Percentiles rank a stretch among this genome's conserved stretches.
These are phyloP conservation scores for Dicranocentrus wangi DNA, from an alignment of 2,888 invertebrate genomes.

Conservation along the genomic window DNA sequence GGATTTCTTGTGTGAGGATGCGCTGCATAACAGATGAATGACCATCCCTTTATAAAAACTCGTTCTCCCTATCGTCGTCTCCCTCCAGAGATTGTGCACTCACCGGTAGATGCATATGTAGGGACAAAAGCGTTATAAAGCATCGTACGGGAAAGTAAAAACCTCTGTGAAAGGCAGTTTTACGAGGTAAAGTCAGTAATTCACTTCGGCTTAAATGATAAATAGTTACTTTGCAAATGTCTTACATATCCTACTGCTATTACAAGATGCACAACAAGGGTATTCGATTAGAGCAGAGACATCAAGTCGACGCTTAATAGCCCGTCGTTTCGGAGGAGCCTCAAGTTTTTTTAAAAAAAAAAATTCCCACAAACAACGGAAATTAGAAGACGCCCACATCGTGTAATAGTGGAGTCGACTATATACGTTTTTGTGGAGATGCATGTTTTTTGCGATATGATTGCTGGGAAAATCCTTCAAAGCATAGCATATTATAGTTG, in stretches of 20 bases:
- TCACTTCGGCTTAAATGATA: slow-evolving; percentile 42
- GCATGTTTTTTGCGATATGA: not conserved
- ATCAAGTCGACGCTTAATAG: not conserved
- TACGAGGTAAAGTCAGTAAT: slow-evolving; percentile 49
- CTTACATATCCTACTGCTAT: not conserved
- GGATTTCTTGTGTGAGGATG: too few species aligned
- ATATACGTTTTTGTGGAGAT: not conserved
- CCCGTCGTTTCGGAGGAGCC: not conserved
- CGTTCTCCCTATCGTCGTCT: too few species aligned
- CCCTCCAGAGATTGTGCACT: too few species aligned
- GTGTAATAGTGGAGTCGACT: not conserved
- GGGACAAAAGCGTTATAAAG: too few species aligned
- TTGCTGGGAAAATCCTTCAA: not conserved
- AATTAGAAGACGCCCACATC: slow-evolving; percentile 25
- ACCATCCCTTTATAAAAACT: too few species aligned
- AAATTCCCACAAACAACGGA: not conserved
- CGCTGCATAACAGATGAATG: too few species aligned
- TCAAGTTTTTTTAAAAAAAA: not conserved
- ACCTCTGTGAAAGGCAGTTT: slow-evolving; percentile 50
- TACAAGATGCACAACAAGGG: not conserved
- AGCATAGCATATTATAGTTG: too few species aligned
- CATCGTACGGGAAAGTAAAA: too few species aligned
- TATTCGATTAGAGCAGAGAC: not conserved
- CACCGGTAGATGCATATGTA: too few species aligned
- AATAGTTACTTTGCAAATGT: slow-evolving; percentile 43